phyloP scores from a whole-genome alignment of 1,140 invertebrate species.

The Ips typographus region DNA sequence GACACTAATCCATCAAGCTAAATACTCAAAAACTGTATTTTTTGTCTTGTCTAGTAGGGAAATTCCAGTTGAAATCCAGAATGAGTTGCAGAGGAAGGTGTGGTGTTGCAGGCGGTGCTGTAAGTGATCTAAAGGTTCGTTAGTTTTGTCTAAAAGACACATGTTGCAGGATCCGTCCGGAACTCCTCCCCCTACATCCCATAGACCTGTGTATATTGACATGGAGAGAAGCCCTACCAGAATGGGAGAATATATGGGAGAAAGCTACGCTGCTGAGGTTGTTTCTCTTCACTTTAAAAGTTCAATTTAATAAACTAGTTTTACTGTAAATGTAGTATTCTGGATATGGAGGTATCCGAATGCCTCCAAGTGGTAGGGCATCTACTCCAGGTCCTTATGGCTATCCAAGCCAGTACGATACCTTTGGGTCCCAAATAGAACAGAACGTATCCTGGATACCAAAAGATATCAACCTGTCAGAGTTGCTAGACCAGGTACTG shows the following conservation, averaged over 20 bases:
- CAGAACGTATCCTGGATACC: slow-evolving; percentile 37
- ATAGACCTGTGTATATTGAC: slow-evolving; percentile 20
- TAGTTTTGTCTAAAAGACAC: not conserved
- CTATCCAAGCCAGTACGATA: slow-evolving; percentile 24
- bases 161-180: slow-evolving; percentile 3
- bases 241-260: slow-evolving; percentile 11
- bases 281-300: not conserved
- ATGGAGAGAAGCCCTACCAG: slow-evolving; percentile 24
- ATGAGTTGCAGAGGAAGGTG: slow-evolving; percentile 24
- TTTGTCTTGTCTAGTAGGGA: not conserved
- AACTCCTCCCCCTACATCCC: slow-evolving; percentile 12
- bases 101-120: not conserved
- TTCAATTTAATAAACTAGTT: not conserved
- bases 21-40: too few species aligned
- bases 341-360: slow-evolving; percentile 23
- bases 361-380: slow-evolving; percentile 16
- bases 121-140: slow-evolving; percentile 2
- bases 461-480: slow-evolving; percentile 33
- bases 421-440: slow-evolving; percentile 32
- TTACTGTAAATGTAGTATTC: slow-evolving; percentile 15
- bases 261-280: slow-evolving; percentile 3
- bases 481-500: slow-evolving; percentile 27
- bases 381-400: slow-evolving; percentile 28
- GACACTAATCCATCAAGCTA: too few species aligned
- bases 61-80: slow-evolving; percentile 11